phyloP scores from a whole-genome alignment of 2,888 invertebrate species.

The Latheticus oryzae region DNA sequence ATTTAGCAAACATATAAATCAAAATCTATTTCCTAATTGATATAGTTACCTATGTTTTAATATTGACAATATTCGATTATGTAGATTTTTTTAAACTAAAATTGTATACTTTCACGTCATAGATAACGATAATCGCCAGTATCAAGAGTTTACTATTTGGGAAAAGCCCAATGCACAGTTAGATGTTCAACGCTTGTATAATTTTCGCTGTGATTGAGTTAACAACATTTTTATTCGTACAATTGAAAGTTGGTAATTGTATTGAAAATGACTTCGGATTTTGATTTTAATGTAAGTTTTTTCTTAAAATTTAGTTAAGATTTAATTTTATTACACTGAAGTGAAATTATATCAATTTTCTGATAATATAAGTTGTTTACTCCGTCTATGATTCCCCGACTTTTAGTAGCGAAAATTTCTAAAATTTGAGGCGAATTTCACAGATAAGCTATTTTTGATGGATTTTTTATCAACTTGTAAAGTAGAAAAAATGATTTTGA shows the following conservation, averaged over 20 bases:
- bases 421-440: too few species aligned
- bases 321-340: too few species aligned
- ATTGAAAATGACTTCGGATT: slow-evolving; percentile 12
- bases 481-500: too few species aligned
- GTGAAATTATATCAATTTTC: too few species aligned
- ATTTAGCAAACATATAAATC: not conserved
- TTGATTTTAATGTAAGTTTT: slow-evolving; percentile 20
- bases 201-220: slow-evolving; percentile 20
- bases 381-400: too few species aligned
- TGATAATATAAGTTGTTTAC: too few species aligned
- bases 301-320: too few species aligned
- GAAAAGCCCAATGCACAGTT: slow-evolving; percentile 37
- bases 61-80: slow-evolving; percentile 7
- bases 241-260: slow-evolving; percentile 9
- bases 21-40: slow-evolving; percentile 5
- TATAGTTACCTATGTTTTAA: not conserved
- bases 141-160: slow-evolving; percentile 35
- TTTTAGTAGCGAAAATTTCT: too few species aligned
- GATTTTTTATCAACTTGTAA: too few species aligned
- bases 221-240: slow-evolving; percentile 9
- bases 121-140: slow-evolving; percentile 34
- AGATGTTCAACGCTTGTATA: slow-evolving; percentile 7
- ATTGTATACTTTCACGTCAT: slow-evolving; percentile 24
- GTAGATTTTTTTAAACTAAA: slow-evolving; percentile 21
- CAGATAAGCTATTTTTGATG: too few species aligned